phyloP scores from a whole-genome alignment of 2,888 invertebrate species.

The Anorthoa munda region DNA sequence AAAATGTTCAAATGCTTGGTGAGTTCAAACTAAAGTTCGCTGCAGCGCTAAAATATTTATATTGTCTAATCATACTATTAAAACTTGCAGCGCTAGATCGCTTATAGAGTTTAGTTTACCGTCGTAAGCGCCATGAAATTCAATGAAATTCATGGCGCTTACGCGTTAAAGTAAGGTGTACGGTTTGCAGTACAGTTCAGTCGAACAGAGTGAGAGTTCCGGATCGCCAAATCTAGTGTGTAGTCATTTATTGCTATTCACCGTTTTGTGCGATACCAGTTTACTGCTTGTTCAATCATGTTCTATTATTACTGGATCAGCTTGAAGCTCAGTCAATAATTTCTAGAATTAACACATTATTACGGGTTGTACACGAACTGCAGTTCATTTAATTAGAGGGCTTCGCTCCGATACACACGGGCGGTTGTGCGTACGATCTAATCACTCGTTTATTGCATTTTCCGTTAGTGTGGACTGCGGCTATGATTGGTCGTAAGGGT shows the following conservation, averaged over 20 bases:
- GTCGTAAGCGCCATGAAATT: too few species aligned
- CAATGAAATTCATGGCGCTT: too few species aligned
- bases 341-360: conserved; percentile 46
- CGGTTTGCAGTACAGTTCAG: too few species aligned
- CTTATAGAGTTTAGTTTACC: too few species aligned
- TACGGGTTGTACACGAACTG: conserved; percentile 41
- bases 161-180: too few species aligned
- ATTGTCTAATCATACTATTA: too few species aligned
- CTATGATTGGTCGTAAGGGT: conserved; percentile 26
- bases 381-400: conserved; percentile 55
- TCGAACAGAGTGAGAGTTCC: too few species aligned
- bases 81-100: too few species aligned
- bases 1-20: too few species aligned
- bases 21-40: too few species aligned
- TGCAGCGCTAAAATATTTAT: too few species aligned
- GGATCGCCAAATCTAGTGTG: too few species aligned
- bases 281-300: background rate
- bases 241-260: background rate
- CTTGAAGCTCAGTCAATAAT: conserved; percentile 27
- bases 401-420: conserved; percentile 65
- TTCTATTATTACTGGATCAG: conserved; percentile 11
- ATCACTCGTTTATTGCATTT: conserved; percentile 58
- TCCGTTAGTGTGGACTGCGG: conserved; percentile 59
- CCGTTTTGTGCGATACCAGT: conserved; percentile 3
- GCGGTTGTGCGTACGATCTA: conserved; percentile 57